Percentiles rank a stretch among this genome's conserved stretches.
These are phyloP conservation scores for Archips xylosteana DNA, from an alignment of 2,888 invertebrate genomes.

Conservation along the genomic window DNA sequence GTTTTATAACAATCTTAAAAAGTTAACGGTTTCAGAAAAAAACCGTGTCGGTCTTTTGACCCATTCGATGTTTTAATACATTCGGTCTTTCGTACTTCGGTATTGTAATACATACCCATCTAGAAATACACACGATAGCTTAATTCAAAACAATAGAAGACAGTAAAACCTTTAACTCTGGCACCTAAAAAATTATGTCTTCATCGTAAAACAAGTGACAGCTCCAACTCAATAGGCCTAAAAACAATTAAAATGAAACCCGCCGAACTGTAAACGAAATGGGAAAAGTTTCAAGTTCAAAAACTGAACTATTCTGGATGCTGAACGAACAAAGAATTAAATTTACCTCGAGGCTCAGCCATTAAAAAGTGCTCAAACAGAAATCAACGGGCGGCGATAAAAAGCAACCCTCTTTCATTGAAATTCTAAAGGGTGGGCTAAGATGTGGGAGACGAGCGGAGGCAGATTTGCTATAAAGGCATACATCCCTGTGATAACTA, in stretches of 20 bases:
- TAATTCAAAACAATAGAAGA: too few relatives aligned
- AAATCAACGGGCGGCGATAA: slow-evolving; percentile 67
- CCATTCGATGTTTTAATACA: too few relatives aligned
- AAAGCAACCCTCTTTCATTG: slow-evolving; percentile 58
- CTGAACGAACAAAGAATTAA: slow-evolving; percentile 45
- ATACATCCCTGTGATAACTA: too few relatives aligned
- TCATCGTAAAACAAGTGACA: not conserved
- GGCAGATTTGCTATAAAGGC: not conserved
- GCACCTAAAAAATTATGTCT: not conserved
- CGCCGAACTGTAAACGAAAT: slow-evolving; percentile 27
- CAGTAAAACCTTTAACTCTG: not conserved
- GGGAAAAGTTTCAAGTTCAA: slow-evolving; percentile 30
- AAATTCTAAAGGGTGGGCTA: slow-evolving; percentile 42
- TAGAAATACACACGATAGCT: too few relatives aligned
- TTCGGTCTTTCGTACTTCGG: too few relatives aligned
- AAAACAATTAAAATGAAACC: slow-evolving; percentile 1
- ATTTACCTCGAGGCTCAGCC: slow-evolving; percentile 55
- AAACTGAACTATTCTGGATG: slow-evolving; percentile 46
- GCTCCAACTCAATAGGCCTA: not conserved
- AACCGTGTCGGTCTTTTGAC: too few relatives aligned
- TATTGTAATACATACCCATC: too few relatives aligned
- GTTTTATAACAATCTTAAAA: too few relatives aligned
- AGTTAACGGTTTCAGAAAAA: too few relatives aligned
- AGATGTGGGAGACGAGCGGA: slow-evolving; percentile 24
- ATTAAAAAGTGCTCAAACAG: slow-evolving; percentile 77